Base-by-base conservation (phyloP, 2,113 vertebrate species). In the Peromyscus polionotus region DNA sequence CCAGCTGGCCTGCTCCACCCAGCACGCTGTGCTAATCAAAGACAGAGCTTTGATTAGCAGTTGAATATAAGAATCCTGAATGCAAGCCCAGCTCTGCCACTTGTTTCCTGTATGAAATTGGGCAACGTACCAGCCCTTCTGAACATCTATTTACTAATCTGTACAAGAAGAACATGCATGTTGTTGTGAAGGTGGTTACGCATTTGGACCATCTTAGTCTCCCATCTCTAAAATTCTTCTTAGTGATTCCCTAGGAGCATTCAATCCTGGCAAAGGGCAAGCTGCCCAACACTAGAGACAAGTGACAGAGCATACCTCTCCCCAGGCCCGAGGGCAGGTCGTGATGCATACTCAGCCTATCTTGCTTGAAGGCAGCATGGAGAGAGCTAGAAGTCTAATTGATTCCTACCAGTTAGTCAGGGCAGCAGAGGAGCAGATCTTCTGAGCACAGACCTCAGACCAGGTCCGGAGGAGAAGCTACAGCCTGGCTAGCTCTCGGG, bases 211-310 rank as follows among this genome's bases (percentile, higher is more conserved):
- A 68, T 14, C 67, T 63, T 76, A 86, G 59, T 8, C 68, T 12
- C 19, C 28, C 7, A 45, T 24, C 51, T 57, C 33, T 16, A 5
- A 65, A 89, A 42, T 36, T 24, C 24, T 57, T 96, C 93, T 65
- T 5, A 22, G 36, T 2, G 20, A 4, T 7, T 17, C 42, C 65
- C n/a, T 48, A 5, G 0, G 4, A 33, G 9, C 4, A 1, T 28
- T 19, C 0, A 2, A 1, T 77, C 4, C 24, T 76, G 33, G 36
- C 59, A 39, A 45, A 84, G 67, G 51, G 83, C 0, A 76, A 17
- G 9, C 59, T 45, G 7, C 61, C 7, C 63, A 20, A 59, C 7
- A 14, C 17, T 61, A 39, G 57, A n/a, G 57, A 84, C n/a, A 59
- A 63, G 48, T 26, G 39, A 39, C 57, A 92, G 51, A 76, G 3